A percentile compares a stretch with the other conserved stretches of the same genome.
Conservation (phyloP, 1,140 invertebrate genomes). For the Macrotrachela quadricornifera region DNA sequence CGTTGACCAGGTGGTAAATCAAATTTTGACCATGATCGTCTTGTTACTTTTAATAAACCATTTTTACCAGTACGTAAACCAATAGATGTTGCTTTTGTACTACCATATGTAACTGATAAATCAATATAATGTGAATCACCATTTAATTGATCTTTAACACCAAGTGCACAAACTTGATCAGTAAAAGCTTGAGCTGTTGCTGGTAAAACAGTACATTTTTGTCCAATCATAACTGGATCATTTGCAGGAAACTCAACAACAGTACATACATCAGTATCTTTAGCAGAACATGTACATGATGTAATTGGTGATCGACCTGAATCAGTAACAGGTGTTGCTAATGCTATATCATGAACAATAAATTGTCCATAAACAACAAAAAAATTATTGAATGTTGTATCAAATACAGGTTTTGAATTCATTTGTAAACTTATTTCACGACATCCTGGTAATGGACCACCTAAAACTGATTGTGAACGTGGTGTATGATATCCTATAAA, state of each 20-base stretch:
- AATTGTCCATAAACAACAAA: constrained; percentile 99
- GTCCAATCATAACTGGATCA: constrained; percentile 64
- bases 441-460: constrained; percentile 67
- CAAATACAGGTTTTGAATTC: constrained; percentile 50
- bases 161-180: no score
- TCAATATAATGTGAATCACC: constrained; percentile 86
- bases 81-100: constrained; percentile 51
- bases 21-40: neutral
- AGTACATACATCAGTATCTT: constrained; percentile 34
- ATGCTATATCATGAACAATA: constrained; percentile 15
- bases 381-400: constrained; percentile 58
- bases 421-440: constrained; percentile 52
- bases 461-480: constrained; percentile 41
- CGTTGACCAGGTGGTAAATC: constrained; percentile 60
- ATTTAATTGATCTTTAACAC: constrained; percentile 62
- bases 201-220: constrained; percentile 45
- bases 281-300: constrained; percentile 38
- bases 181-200: no score
- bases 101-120: constrained; percentile 87
- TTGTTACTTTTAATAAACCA: constrained; percentile 60
- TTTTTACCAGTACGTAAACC: constrained; percentile 48
- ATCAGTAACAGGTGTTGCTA: constrained; percentile 11
- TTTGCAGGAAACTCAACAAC: constrained; percentile 34
- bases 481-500: no score
- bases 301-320: constrained; percentile 37